A percentile compares a stretch with the other conserved stretches of the same genome.
phyloP scores from a whole-genome alignment of 2,888 invertebrate genomes.

The Drosophila demipolita region DNA sequence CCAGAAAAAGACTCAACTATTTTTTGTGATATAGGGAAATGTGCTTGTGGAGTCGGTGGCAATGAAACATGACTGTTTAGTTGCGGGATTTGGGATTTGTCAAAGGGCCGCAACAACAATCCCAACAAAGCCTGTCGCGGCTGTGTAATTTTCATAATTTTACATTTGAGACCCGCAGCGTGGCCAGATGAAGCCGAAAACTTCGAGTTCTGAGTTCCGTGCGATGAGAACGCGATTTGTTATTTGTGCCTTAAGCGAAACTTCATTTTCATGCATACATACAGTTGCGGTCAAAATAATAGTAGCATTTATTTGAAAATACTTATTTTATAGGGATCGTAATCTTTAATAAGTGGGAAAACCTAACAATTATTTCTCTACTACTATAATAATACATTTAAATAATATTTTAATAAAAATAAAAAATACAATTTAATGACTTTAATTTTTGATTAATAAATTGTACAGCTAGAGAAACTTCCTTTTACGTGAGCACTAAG shows the following conservation, averaged over 20 bases:
- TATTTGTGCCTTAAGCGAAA: neutral
- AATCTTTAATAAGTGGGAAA: neutral
- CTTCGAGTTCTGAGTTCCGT: neutral
- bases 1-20: constrained; percentile 55
- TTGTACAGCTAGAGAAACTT: neutral
- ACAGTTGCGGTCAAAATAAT: neutral
- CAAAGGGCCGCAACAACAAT: constrained; percentile 59
- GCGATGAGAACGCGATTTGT: neutral
- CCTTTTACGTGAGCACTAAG: neutral
- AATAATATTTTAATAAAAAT: neutral
- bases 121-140: constrained; percentile 38
- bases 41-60: constrained; percentile 44
- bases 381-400: neutral
- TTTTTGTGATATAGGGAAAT: constrained; percentile 60
- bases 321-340: neutral
- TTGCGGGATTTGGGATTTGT: constrained; percentile 76
- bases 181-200: constrained; percentile 14
- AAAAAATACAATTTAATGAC: neutral
- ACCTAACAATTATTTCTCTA: too few relatives aligned
- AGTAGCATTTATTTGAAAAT: neutral
- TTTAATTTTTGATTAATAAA: neutral
- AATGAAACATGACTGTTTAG: constrained; percentile 72
- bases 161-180: constrained; percentile 50
- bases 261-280: neutral
- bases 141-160: constrained; percentile 73